Evolutionary conservation across 2,888 invertebrate genomes (phyloP).

Genomic region (Mimas tiliae): DNA sequence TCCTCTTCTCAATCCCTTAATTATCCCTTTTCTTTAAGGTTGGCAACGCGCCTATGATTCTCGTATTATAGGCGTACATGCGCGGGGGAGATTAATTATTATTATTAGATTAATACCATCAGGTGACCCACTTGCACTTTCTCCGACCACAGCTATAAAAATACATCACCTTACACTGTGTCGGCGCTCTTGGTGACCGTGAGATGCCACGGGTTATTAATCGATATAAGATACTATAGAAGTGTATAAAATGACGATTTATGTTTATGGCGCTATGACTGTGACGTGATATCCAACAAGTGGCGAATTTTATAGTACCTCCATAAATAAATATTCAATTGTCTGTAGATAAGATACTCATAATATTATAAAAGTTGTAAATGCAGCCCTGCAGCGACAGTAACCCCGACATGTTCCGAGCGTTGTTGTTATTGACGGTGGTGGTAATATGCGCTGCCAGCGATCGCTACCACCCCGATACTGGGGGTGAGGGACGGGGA

Average conservation of each 20-base stretch:
- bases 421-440: background rate
- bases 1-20: no score
- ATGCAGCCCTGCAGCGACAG: no score
- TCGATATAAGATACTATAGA: background rate
- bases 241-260: background rate
- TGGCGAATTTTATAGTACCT: background rate
- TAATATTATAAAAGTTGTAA: background rate
- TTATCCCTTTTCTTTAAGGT: no score
- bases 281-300: background rate
- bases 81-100: no score
- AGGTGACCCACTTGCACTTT: no score
- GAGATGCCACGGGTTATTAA: background rate
- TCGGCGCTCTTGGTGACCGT: background rate
- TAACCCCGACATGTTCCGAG: background rate
- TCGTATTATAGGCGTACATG: no score
- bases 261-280: background rate
- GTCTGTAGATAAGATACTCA: constrained; percentile 8
- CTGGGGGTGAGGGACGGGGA: background rate
- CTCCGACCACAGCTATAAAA: background rate
- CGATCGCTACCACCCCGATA: constrained; percentile 33
- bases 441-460: constrained; percentile 23
- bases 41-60: no score
- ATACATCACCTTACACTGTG: background rate
- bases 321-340: background rate
- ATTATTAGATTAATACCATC: no score